phyloP scores from a whole-genome alignment of 2,888 invertebrate species.

The Drosophila ustulata region DNA sequence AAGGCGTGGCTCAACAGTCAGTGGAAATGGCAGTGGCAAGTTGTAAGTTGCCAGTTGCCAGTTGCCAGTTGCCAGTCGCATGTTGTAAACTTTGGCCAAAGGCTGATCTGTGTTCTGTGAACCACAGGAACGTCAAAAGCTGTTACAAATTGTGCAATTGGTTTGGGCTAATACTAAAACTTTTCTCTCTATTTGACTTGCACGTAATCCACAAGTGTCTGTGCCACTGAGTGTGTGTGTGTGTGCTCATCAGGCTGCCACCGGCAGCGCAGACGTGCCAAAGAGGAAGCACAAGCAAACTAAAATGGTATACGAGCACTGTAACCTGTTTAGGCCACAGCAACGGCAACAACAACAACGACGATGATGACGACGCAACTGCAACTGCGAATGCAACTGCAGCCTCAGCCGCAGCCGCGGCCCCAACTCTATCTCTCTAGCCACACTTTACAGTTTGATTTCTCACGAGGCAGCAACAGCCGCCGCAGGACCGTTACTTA shows the following conservation, averaged over 20 bases:
- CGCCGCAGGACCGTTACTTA: slow-evolving; percentile 77
- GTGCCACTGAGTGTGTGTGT: slow-evolving; percentile 11
- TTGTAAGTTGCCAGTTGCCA: slow-evolving; percentile 20
- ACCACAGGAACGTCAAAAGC: slow-evolving; percentile 68
- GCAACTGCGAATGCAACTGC: slow-evolving; percentile 18
- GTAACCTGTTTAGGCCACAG: slow-evolving; percentile 71
- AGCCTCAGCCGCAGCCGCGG: slow-evolving; percentile 5
- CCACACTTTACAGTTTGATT: slow-evolving; percentile 79
- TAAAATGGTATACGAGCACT: slow-evolving; percentile 78
- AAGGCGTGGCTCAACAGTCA: slow-evolving; percentile 58
- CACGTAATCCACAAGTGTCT: slow-evolving; percentile 30
- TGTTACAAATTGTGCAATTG: slow-evolving; percentile 78
- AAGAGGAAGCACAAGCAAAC: slow-evolving; percentile 65
- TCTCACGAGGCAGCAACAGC: slow-evolving; percentile 71
- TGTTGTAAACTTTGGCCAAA: slow-evolving; percentile 35
- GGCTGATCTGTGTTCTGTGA: slow-evolving; percentile 32
- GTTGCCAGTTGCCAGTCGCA: slow-evolving; percentile 20
- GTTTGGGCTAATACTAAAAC: slow-evolving; percentile 72
- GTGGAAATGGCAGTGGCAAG: slow-evolving; percentile 40
- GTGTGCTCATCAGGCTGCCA: slow-evolving; percentile 58
- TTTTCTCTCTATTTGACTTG: slow-evolving; percentile 49
- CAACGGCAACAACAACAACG: slow-evolving; percentile 41
- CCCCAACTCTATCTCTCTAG: slow-evolving; percentile 39
- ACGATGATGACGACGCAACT: slow-evolving; percentile 28
- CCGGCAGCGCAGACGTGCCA: slow-evolving; percentile 58